Conservation (phyloP, 2,888 invertebrate genomes). For the Lysandra coridon region DNA sequence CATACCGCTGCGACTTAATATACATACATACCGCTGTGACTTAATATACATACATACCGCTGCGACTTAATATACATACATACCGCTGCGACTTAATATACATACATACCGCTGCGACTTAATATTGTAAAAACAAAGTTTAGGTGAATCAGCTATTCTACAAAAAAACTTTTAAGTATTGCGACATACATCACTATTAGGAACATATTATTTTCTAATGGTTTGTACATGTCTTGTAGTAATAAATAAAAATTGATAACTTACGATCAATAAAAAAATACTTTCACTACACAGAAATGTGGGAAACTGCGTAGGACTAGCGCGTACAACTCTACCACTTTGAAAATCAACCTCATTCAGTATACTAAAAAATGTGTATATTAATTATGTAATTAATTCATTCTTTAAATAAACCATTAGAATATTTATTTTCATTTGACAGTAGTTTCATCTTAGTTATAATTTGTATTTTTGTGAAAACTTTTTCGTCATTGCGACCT, state of each 20-base stretch:
- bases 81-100: neutral
- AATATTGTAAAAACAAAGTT: neutral
- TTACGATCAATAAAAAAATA: conserved; percentile 20
- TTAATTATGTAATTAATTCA: too few species aligned
- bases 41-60: neutral
- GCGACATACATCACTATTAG: conserved; percentile 12
- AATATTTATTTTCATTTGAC: neutral
- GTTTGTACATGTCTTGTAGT: conserved; percentile 19
- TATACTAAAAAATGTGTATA: neutral
- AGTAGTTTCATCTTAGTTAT: neutral
- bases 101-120: neutral
- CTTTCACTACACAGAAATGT: conserved; percentile 21
- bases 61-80: neutral
- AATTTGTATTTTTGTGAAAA: neutral
- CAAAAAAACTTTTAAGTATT: conserved; percentile 1
- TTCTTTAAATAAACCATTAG: too few species aligned
- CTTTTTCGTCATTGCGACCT: neutral
- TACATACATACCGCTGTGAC: neutral
- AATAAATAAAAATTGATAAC: conserved; percentile 22
- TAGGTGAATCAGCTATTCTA: neutral
- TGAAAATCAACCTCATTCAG: neutral
- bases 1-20: neutral
- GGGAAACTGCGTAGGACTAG: conserved; percentile 21
- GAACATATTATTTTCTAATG: conserved; percentile 22
- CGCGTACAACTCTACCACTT: neutral